Evolutionary conservation across 2,113 vertebrate species (phyloP).

Genomic region (Actenoides lindsayi): DNA sequence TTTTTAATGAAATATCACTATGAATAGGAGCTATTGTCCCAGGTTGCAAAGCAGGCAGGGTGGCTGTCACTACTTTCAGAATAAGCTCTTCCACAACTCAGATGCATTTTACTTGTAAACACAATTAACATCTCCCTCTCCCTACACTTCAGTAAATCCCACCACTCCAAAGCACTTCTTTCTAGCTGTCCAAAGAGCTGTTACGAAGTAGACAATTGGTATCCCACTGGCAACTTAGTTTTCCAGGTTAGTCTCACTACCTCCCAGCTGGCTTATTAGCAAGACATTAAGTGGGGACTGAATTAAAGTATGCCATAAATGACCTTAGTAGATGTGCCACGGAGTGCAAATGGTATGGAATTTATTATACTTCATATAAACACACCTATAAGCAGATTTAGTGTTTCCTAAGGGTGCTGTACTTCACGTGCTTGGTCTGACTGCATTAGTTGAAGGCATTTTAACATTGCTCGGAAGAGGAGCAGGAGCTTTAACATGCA

Average conservation of each 20-base stretch:
- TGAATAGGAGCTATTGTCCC: background rate
- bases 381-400: constrained; percentile 3
- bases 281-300: background rate
- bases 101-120: background rate
- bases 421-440: background rate
- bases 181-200: background rate
- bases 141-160: background rate
- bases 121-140: background rate
- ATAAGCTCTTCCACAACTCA: background rate
- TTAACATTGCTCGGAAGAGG: background rate
- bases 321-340: background rate
- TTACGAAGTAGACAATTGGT: background rate
- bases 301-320: background rate
- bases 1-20: background rate
- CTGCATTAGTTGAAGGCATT: background rate
- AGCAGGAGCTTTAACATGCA: background rate
- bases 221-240: background rate
- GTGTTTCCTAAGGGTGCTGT: background rate
- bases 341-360: background rate
- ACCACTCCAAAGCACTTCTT: background rate
- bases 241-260: background rate
- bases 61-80: background rate
- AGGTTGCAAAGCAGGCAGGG: background rate
- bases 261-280: background rate
- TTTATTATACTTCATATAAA: background rate